phyloP scores from a whole-genome alignment of 2,888 invertebrate species.

The Phaonia tiefii region DNA sequence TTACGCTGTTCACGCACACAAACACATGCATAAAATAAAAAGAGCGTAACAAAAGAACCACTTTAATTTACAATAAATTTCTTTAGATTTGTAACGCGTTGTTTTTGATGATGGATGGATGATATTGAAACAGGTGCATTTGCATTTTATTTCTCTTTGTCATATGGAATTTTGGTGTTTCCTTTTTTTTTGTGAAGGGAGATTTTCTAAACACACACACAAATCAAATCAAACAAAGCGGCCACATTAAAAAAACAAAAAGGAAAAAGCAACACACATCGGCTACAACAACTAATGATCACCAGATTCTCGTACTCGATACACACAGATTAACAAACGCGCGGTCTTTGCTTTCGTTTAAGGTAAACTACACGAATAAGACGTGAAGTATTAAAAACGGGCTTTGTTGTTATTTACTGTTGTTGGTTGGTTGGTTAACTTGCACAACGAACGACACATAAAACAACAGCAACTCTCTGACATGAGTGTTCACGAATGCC shows the following conservation, averaged over 20 bases:
- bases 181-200: neutral
- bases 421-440: conserved; percentile 43
- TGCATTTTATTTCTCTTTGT: conserved; percentile 34
- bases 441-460: conserved; percentile 52
- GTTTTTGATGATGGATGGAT: conserved; percentile 4
- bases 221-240: neutral
- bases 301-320: conserved; percentile 11
- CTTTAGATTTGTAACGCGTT: neutral
- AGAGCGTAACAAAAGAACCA: conserved; percentile 7
- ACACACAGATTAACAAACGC: conserved; percentile 15
- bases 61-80: neutral
- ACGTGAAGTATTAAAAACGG: conserved; percentile 12
- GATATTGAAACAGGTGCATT: conserved; percentile 53
- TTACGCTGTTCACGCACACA: too few species aligned
- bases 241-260: conserved; percentile 14
- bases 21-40: conserved; percentile 27
- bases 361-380: neutral
- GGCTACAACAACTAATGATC: conserved; percentile 18
- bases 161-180: neutral
- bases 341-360: neutral
- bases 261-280: conserved; percentile 8
- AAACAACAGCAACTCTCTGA: conserved; percentile 17
- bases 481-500: too few species aligned
- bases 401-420: conserved; percentile 27
- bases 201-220: conserved; percentile 9